These are phyloP conservation scores for Tineola bisselliella DNA, from an alignment of 2,888 invertebrate genomes.

Conservation along the genomic window DNA sequence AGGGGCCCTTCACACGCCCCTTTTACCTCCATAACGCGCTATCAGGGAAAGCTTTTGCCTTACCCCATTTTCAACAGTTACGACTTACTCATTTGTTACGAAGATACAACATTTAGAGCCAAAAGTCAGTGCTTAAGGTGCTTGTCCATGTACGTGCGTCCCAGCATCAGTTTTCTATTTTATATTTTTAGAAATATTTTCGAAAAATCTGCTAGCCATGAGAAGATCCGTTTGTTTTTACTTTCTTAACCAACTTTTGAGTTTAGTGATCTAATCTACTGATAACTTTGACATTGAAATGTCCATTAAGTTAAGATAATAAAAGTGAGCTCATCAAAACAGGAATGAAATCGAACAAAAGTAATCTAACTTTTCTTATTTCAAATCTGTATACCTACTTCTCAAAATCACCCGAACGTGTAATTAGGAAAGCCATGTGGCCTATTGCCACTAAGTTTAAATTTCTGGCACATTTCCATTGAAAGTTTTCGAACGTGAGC, in stretches of 20 bases:
- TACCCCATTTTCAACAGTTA: slow-evolving; percentile 12
- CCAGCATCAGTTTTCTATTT: neutral
- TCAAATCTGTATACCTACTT: slow-evolving; percentile 26
- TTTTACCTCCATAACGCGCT: slow-evolving; percentile 19
- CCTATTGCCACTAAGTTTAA: slow-evolving; percentile 7
- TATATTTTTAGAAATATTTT: neutral
- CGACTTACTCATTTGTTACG: slow-evolving; percentile 12
- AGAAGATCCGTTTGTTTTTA: too few species aligned
- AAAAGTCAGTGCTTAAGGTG: neutral
- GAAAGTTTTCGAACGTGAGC: slow-evolving; percentile 8
- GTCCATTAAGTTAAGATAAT: neutral
- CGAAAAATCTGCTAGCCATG: too few species aligned
- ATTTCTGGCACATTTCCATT: slow-evolving; percentile 13
- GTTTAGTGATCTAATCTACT: neutral
- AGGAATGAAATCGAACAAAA: slow-evolving; percentile 44
- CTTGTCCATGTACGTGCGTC: neutral
- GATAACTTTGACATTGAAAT: neutral
- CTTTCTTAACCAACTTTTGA: neutral
- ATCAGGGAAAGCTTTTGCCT: slow-evolving; percentile 29
- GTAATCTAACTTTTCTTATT: slow-evolving; percentile 59
- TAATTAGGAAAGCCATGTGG: slow-evolving; percentile 32
- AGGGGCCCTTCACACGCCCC: slow-evolving; percentile 29
- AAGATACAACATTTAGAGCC: slow-evolving; percentile 10
- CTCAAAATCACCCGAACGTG: slow-evolving; percentile 43
- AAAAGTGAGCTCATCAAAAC: slow-evolving; percentile 26